A percentile compares a stretch with the other conserved stretches of the same genome.
Conservation (phyloP, 2,888 invertebrate species). For the Metacarcinus magister region DNA sequence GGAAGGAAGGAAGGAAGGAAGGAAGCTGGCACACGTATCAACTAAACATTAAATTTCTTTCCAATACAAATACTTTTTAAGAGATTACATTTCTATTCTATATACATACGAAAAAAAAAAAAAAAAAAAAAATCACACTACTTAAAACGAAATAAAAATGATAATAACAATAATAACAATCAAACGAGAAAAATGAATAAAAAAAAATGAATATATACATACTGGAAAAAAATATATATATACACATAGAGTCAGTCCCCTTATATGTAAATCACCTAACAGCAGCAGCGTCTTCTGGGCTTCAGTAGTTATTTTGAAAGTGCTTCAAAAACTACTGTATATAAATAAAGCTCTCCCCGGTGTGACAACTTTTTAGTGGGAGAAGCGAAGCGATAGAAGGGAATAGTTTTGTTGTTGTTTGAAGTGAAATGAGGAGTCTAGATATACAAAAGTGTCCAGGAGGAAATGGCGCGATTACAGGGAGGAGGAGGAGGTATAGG, state of each 20-base stretch:
- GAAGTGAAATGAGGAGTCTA: conserved; percentile 36
- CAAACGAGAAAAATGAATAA: neutral
- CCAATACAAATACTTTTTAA: neutral
- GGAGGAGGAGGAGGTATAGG: neutral
- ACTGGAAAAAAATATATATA: no score
- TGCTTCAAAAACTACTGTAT: neutral
- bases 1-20: no score
- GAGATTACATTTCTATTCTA: neutral
- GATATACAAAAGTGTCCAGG: neutral
- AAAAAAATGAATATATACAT: no score
- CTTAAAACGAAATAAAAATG: neutral
- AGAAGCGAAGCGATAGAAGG: neutral
- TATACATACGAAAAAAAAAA: neutral
- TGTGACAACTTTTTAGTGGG: neutral
- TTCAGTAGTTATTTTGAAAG: neutral
- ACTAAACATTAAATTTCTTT: neutral
- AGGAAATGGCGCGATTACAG: neutral
- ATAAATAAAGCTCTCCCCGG: neutral
- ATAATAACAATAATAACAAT: neutral
- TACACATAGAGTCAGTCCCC: neutral
- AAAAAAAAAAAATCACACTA: neutral
- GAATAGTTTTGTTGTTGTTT: conserved; percentile 43
- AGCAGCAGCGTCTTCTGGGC: neutral
- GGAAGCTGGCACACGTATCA: no score
- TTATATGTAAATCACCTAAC: conserved; percentile 7